Percentiles rank a stretch among this genome's conserved stretches.
phyloP scores from a whole-genome alignment of 2,888 invertebrate genomes.

The Drosophila helvetica region DNA sequence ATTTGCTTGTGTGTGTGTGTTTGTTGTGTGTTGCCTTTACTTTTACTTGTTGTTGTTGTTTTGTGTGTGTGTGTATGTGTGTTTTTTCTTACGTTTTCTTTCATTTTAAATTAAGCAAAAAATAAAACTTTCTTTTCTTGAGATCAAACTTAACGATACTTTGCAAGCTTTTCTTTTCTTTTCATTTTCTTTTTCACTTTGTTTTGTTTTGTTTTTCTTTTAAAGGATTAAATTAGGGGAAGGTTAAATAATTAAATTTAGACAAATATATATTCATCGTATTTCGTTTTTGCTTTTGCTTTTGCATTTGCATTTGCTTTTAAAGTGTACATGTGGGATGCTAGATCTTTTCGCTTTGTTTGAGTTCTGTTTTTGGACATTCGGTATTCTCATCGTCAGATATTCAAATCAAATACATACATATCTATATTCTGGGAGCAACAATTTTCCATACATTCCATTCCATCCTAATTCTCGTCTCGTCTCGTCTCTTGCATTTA shows the following conservation, averaged over 20 bases:
- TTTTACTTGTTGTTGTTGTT: constrained; percentile 10
- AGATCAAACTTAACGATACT: constrained; percentile 79
- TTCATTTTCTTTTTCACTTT: constrained; percentile 12
- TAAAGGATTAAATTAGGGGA: constrained; percentile 38
- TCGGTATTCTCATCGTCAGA: constrained; percentile 18
- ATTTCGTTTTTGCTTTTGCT: no score
- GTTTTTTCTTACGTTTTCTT: constrained; percentile 35
- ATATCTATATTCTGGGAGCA: constrained; percentile 15
- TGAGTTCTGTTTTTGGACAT: constrained; percentile 11
- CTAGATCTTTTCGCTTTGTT: constrained; percentile 21
- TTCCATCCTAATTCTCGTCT: constrained; percentile 25
- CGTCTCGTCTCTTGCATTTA: constrained; percentile 20
- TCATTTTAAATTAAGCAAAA: constrained; percentile 71
- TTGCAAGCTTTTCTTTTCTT: constrained; percentile 68
- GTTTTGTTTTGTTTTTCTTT: constrained; percentile 41
- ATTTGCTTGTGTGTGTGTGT: constrained; percentile 21
- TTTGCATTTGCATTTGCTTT: constrained; percentile 18
- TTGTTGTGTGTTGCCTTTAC: constrained; percentile 17
- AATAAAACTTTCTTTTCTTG: constrained; percentile 71
- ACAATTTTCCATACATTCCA: no score
- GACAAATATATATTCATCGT: constrained; percentile 30
- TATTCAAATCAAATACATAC: constrained; percentile 7
- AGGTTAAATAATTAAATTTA: constrained; percentile 33
- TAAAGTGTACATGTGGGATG: constrained; percentile 22
- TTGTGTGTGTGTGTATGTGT: constrained; percentile 11